These are phyloP conservation scores for Brachionus rotundiformis DNA, from an alignment of 1,140 invertebrate species.

Conservation along the genomic window DNA sequence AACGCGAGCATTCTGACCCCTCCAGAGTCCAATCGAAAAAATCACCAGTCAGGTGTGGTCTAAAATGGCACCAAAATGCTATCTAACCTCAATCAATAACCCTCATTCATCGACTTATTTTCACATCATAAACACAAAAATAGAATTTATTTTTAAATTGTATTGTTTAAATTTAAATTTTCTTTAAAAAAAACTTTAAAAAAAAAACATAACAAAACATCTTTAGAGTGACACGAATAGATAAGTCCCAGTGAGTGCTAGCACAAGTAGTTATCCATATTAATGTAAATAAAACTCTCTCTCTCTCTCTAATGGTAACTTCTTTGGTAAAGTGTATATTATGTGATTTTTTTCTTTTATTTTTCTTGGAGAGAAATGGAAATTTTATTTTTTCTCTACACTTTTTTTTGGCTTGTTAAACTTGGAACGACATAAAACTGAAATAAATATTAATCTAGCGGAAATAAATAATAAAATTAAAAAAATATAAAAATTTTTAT, in stretches of 20 bases:
- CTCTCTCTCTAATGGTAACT: too few relatives aligned
- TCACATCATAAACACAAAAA: background rate
- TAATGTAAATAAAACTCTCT: background rate
- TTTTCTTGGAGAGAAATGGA: background rate
- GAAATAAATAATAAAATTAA: background rate
- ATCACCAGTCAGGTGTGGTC: background rate
- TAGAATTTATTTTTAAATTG: background rate
- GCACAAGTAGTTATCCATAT: background rate
- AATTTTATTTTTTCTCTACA: slow-evolving; percentile 18
- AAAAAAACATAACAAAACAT: background rate
- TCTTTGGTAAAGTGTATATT: slow-evolving; percentile 1
- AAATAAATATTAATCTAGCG: slow-evolving; percentile 26
- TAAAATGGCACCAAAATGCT: background rate
- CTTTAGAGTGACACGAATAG: background rate
- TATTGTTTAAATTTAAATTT: background rate
- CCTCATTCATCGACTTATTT: background rate
- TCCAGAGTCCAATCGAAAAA: slow-evolving; percentile 49
- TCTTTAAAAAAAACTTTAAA: too few relatives aligned
- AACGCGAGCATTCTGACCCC: slow-evolving; percentile 9
- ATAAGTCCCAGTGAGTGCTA: background rate
- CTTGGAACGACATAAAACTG: slow-evolving; percentile 23
- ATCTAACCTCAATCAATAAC: background rate
- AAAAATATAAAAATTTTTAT: background rate
- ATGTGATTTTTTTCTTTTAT: background rate
- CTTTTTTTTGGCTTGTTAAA: background rate